These are phyloP conservation scores for Thymelicus lineola DNA, from an alignment of 2,888 invertebrate species.

Conservation along the genomic window DNA sequence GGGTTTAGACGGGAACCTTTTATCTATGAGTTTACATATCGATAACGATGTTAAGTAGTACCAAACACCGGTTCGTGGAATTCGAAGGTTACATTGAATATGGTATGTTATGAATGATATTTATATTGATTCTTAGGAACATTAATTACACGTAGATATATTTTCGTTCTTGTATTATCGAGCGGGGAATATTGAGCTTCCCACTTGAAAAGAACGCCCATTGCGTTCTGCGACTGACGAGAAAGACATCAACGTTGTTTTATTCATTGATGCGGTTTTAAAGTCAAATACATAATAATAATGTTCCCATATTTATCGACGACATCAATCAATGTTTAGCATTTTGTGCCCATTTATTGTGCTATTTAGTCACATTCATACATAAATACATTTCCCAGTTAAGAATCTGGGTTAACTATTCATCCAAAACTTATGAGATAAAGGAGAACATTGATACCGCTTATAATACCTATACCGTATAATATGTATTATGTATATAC, in stretches of 20 bases:
- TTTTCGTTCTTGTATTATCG: background rate
- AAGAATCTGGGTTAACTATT: too few species aligned
- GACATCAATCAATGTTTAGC: background rate
- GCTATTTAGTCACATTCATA: too few species aligned
- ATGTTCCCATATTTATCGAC: background rate
- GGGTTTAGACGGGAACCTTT: constrained; percentile 34
- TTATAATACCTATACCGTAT: too few species aligned
- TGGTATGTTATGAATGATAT: background rate
- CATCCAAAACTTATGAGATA: too few species aligned
- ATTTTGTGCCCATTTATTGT: background rate
- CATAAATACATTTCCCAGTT: too few species aligned
- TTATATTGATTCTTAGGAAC: too few species aligned
- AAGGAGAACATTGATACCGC: too few species aligned
- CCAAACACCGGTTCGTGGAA: background rate
- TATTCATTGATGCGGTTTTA: background rate
- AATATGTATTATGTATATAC: too few species aligned
- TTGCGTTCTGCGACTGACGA: too few species aligned
- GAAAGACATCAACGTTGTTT: background rate
- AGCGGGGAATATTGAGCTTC: background rate
- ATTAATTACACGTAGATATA: background rate
- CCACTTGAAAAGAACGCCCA: background rate
- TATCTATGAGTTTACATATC: constrained; percentile 26
- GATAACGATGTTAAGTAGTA: constrained; percentile 8
- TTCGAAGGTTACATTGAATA: background rate
- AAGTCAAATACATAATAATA: background rate